Percentiles rank a stretch among this genome's conserved stretches.
phyloP scores from a whole-genome alignment of 2,797 vertebrate species.

The Sebastes ruberrimus region DNA sequence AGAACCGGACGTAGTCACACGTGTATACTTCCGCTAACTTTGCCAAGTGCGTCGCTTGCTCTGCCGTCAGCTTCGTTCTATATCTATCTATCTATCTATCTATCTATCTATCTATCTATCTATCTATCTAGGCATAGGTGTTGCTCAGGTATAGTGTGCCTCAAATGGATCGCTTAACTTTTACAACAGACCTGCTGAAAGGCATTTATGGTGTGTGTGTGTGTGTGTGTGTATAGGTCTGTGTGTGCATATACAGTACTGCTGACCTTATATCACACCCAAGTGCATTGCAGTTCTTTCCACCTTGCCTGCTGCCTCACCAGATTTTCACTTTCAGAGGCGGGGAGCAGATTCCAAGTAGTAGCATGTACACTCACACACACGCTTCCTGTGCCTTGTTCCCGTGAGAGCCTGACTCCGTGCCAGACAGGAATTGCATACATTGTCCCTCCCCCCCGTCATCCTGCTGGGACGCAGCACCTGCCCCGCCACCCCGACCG shows the following conservation, averaged over 20 bases:
- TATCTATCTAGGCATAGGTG: neutral
- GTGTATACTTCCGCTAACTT: no score
- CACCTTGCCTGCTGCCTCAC: conserved; percentile 69
- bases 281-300: conserved; percentile 52
- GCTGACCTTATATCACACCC: conserved; percentile 54
- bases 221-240: neutral
- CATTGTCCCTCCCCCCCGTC: conserved; percentile 36
- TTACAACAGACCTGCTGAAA: conserved; percentile 40
- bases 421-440: conserved; percentile 77
- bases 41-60: no score
- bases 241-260: conserved; percentile 27
- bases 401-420: conserved; percentile 70
- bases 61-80: no score
- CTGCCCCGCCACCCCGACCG: conserved; percentile 41
- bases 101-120: neutral
- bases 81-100: neutral
- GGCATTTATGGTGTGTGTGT: conserved; percentile 33
- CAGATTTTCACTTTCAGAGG: conserved; percentile 72
- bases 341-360: conserved; percentile 33
- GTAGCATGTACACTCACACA: conserved; percentile 14
- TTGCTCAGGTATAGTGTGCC: neutral
- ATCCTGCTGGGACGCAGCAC: conserved; percentile 53
- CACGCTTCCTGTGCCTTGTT: conserved; percentile 66
- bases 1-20: no score
- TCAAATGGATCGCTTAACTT: conserved; percentile 38